A percentile compares a stretch with the other conserved stretches of the same genome.
Conservation (phyloP, 2,113 vertebrate species). For the Ceyx cyanopectus region DNA sequence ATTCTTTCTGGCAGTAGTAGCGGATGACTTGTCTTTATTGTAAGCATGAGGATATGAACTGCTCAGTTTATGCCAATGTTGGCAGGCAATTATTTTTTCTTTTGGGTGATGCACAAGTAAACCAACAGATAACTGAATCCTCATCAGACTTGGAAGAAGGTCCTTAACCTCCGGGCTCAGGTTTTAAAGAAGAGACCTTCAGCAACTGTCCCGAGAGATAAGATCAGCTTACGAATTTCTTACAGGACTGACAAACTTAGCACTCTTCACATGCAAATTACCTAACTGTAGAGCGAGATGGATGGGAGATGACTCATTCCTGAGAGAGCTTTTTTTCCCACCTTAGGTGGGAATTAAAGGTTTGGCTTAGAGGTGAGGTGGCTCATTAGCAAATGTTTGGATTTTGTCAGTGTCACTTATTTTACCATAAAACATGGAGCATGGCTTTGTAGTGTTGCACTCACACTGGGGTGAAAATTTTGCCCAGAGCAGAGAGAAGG, state of each 20-base stretch:
- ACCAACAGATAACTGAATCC: neutral
- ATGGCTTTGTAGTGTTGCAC: neutral
- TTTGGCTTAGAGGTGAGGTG: neutral
- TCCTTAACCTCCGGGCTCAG: neutral
- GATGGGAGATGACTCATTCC: neutral
- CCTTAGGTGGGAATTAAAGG: neutral
- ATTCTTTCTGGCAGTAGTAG: neutral
- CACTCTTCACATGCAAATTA: constrained; percentile 35
- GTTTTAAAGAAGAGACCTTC: constrained; percentile 35
- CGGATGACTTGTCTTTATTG: neutral
- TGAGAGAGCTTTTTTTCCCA: neutral
- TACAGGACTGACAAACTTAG: constrained; percentile 14
- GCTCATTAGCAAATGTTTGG: neutral
- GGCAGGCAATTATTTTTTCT: neutral
- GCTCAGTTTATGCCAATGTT: neutral
- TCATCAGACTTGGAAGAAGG: neutral
- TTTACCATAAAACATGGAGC: neutral
- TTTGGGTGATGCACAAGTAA: neutral
- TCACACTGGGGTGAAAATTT: neutral
- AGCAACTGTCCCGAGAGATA: constrained; percentile 47
- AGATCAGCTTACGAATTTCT: constrained; percentile 28
- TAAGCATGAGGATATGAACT: neutral
- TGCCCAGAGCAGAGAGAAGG: neutral
- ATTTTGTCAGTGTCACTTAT: neutral
- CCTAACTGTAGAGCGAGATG: neutral